Base-by-base conservation (phyloP, 37 sponge, comb jelly and placozoan species). In the Tethya wilhelma region DNA sequence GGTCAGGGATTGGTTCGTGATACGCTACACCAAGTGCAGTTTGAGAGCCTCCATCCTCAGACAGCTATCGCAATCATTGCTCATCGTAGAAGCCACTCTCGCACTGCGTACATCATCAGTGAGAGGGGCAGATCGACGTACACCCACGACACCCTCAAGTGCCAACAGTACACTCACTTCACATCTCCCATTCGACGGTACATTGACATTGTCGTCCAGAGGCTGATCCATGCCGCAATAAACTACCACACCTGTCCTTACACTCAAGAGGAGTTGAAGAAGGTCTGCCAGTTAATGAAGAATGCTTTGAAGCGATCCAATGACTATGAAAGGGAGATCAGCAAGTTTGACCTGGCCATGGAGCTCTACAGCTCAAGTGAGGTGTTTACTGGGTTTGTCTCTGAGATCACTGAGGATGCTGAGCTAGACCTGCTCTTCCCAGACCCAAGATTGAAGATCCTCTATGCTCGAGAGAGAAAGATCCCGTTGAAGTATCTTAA, bases 181-280 rank as follows among this genome's bases (percentile, higher is more conserved):
- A 83, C 75, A 0, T 83, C 84, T 4, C 84, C 84, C 7, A 40
- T 83, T 9, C 26, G 68, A 32, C 67, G 84, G 23, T 83, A 74
- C 40, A 19, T 64, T 46, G 84, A 83, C 53, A 29, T 83, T 7
- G 75, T 74, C 4, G 56, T 66, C 2, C 84, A 83, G 49, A 42
- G 75, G 12, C 53, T 73, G 49, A 28, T 83, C 20, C 74, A 37
- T 8, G 56, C 67, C 34, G 49, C 65, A 19, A 14, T 83, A 9
- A 71, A 59, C 59, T 28, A 57, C 9, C 17, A 26, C 4, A 26
- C 14, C 17, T 31, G 34, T 69, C n/a, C 56, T 1, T 69, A 80
- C 71, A 58, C 11, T n/a, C 28, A 11, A 30, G 40, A 75, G 11
- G 75, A 75, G 41, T 62, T 75, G 1, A 23, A 38, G 39, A 26